Evolutionary conservation across 1,140 invertebrate species (phyloP), one percentile per base, ranked within the genome.

Genomic region (Anadara kagoshimensis): DNA sequence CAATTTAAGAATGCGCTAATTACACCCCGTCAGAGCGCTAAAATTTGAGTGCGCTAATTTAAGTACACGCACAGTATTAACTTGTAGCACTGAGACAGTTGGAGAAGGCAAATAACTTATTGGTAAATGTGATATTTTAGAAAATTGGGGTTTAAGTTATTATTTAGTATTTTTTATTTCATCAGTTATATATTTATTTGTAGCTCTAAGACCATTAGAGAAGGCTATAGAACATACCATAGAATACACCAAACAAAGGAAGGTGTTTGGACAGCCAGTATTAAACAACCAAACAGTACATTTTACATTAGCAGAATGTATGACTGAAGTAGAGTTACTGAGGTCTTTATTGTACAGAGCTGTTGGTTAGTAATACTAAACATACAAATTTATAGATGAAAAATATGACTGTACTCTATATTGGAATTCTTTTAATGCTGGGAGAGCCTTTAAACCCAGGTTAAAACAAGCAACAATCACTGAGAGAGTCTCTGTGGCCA

Each of bases 281-380:
- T 80, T 92, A 5, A 83, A 90, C 75, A 91, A 93, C 81, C 92
- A 93, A 84, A 72, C 78, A 5, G 88, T 93, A 22, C 90, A 92
- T 64, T 93, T 90, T 80, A 82, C 80, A 26, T 80, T 93, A 54
- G 92, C 92, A 57, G 92, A 93, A 81, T 77, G 93, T 54, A 83
- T 89, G 18, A 91, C 91, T 29, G 92, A 93, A 81, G 81, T 92
- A 24, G 92, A 93, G 81, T 66, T 86, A 12, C 71, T 92, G 26
- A 65, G 90, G 69, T 85, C 91, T 7, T 75, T 92, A 43, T 71
- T 90, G 12, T 92, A 92, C 80, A 81, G 87, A 75, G 85, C 91
- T 65, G 88, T 89, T 14, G 84, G 89, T 91, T 82, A 78, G 82
- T 75, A 29, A 29, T n/a, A n/a, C n/a, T n/a, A n/a, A n/a, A n/a